Percentiles rank a stretch among this genome's conserved stretches.
Conservation (phyloP, 2,888 invertebrate genomes). For the Oxystoma pomonae region DNA sequence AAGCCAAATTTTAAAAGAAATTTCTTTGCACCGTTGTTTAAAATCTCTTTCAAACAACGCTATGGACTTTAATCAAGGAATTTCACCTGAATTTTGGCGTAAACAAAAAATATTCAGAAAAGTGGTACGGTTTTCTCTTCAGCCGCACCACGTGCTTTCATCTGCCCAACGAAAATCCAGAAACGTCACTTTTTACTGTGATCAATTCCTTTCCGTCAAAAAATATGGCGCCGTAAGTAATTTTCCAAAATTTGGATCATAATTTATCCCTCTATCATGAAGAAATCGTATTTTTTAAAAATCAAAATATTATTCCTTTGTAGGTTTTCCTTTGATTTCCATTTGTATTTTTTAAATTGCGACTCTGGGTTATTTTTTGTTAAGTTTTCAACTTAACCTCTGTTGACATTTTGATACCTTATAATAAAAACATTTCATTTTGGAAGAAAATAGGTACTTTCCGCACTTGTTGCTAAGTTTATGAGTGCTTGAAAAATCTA, state of each 20-base stretch:
- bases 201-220: neutral
- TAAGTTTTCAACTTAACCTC: neutral
- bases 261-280: conserved; percentile 28
- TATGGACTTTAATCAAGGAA: too few relatives aligned
- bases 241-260: conserved; percentile 28
- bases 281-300: neutral
- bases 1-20: too few relatives aligned
- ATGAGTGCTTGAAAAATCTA: too few relatives aligned
- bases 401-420: neutral
- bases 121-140: too few relatives aligned
- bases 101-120: too few relatives aligned
- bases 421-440: neutral
- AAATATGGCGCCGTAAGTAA: conserved; percentile 42
- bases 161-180: neutral
- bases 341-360: neutral
- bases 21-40: too few relatives aligned
- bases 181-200: neutral
- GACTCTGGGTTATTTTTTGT: neutral
- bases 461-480: too few relatives aligned
- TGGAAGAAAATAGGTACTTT: too few relatives aligned
- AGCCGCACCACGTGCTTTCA: neutral
- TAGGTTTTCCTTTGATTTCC: neutral
- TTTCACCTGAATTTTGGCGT: too few relatives aligned
- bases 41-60: too few relatives aligned
- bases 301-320: neutral